These are phyloP conservation scores for Epinotia brunnichana DNA, from an alignment of 2,888 invertebrate species.

Conservation along the genomic window DNA sequence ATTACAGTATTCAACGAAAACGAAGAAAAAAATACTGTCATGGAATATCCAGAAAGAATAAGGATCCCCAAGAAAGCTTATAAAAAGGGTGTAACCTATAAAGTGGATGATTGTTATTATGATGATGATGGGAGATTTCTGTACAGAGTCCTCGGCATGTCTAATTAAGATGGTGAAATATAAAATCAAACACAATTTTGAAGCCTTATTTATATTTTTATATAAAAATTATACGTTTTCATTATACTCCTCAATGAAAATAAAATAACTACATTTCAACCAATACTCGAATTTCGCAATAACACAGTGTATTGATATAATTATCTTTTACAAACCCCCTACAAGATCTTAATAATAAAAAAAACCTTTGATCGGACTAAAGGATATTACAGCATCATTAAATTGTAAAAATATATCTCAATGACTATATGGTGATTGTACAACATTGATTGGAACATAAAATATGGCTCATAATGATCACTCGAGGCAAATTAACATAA, in stretches of 20 bases:
- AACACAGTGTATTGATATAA: constrained; percentile 46
- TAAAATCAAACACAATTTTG: constrained; percentile 67
- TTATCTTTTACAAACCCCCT: constrained; percentile 56
- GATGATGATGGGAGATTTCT: constrained; percentile 91
- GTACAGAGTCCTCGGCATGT: constrained; percentile 90
- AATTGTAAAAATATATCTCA: constrained; percentile 62
- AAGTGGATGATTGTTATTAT: constrained; percentile 91
- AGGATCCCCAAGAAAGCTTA: constrained; percentile 87
- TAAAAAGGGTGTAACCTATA: constrained; percentile 87
- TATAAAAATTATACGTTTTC: constrained; percentile 79
- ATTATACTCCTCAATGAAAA: constrained; percentile 70
- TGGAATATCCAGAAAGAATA: constrained; percentile 85
- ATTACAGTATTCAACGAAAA: constrained; percentile 57
- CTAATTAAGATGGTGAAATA: constrained; percentile 48
- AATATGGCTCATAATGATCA: constrained; percentile 75
- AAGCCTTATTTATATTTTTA: constrained; percentile 79
- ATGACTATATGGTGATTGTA: constrained; percentile 65
- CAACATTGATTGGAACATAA: constrained; percentile 67
- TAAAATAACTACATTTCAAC: constrained; percentile 59
- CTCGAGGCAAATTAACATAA: constrained; percentile 57
- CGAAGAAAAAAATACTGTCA: constrained; percentile 53
- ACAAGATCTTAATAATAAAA: constrained; percentile 43
- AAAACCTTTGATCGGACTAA: constrained; percentile 43
- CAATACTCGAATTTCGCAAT: constrained; percentile 47
- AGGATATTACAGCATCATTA: constrained; percentile 41